Base-by-base conservation (phyloP, 1,140 invertebrate genomes). In the Onthophagus taurus region DNA sequence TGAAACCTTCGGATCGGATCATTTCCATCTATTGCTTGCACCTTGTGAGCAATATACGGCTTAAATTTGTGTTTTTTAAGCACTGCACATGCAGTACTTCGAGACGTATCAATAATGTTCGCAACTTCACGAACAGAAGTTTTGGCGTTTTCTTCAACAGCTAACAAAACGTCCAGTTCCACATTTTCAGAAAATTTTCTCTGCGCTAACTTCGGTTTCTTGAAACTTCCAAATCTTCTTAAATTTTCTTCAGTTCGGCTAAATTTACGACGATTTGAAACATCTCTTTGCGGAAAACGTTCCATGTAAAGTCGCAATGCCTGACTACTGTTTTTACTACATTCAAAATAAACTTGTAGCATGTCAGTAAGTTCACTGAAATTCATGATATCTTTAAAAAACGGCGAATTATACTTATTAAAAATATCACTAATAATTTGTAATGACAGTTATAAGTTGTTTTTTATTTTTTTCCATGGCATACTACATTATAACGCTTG, bases 81-180 rank as follows among this genome's bases (percentile, higher is more conserved):
- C n/a, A n/a, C n/a, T n/a, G n/a, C n/a, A n/a, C n/a, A n/a, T n/a
- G n/a, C n/a, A n/a, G n/a, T n/a, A n/a, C n/a, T n/a, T n/a, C n/a
- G n/a, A n/a, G n/a, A n/a, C n/a, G n/a, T n/a, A n/a, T n/a, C n/a
- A n/a, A n/a, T n/a, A n/a, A n/a, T n/a, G n/a, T n/a, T n/a, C n/a
- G n/a, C n/a, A n/a, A n/a, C n/a, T n/a, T n/a, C n/a, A n/a, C n/a
- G n/a, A n/a, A n/a, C n/a, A n/a, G n/a, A n/a, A n/a, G n/a, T n/a
- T n/a, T n/a, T n/a, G n/a, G n/a, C n/a, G n/a, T 34, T 34, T 34
- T 34, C 31, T 34, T 34, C 16, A 13, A 34, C 31, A 2, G 2
- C 2, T 17, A 34, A 34, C 9, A 3, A 17, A 17, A 34, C 16
- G 9, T 3, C 16, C 3, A 34, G 14, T 34, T 13, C 31, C 9